Evolutionary conservation across 1,140 invertebrate species (phyloP).

Genomic region (Thalassaphorura encarpata): DNA sequence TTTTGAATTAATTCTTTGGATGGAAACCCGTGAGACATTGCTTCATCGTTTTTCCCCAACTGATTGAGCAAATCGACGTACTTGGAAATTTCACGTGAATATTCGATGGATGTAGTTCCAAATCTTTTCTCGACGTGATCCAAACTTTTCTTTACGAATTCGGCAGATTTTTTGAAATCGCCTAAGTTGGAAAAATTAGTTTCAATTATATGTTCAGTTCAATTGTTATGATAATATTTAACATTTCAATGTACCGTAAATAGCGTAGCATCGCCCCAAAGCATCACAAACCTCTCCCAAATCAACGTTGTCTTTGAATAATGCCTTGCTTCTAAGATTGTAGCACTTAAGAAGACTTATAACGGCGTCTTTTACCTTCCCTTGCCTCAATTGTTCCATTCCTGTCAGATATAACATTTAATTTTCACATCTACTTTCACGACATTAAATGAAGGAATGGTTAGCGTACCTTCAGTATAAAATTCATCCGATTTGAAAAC

Average conservation of each 20-base stretch:
- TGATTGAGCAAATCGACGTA: too few species aligned
- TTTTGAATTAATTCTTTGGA: too few species aligned
- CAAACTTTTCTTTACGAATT: constrained; percentile 42
- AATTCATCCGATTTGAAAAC: constrained; percentile 34
- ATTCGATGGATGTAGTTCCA: constrained; percentile 47
- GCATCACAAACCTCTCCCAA: constrained; percentile 42
- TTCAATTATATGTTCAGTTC: constrained; percentile 7
- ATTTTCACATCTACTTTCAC: not conserved
- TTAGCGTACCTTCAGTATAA: constrained; percentile 34
- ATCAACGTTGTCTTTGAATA: constrained; percentile 44
- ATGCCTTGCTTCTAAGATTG: constrained; percentile 36
- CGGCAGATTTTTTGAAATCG: constrained; percentile 39
- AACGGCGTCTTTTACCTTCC: constrained; percentile 39
- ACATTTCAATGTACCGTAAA: constrained; percentile 4
- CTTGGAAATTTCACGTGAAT: constrained; percentile 46
- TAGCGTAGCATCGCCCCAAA: constrained; percentile 42
- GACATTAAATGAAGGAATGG: not conserved
- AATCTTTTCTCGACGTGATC: constrained; percentile 42
- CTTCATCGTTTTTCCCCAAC: too few species aligned
- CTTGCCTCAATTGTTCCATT: constrained; percentile 29
- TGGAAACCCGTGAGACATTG: too few species aligned
- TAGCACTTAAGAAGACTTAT: constrained; percentile 40
- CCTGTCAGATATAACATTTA: constrained; percentile 22
- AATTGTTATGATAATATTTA: constrained; percentile 4
- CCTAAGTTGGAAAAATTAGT: constrained; percentile 33